A percentile compares a stretch with the other conserved stretches of the same genome.
Conservation (phyloP, 2,113 vertebrate species). For the Ploceus nigricollis region DNA sequence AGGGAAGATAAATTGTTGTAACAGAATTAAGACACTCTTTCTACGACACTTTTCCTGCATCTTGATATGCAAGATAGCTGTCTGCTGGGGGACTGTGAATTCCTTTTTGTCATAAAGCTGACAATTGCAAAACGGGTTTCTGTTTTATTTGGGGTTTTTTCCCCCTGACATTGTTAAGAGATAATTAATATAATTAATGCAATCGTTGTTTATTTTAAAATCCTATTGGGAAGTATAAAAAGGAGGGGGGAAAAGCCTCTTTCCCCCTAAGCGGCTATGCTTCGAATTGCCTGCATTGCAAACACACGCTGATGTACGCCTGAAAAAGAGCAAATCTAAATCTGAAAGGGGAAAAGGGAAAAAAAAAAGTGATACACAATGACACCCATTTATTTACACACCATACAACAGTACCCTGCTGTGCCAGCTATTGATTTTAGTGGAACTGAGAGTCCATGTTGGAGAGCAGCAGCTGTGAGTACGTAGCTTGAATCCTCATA, state of each 20-base stretch:
- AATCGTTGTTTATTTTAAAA: conserved; percentile 33
- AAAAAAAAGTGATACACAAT: conserved; percentile 19
- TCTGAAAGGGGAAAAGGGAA: conserved; percentile 2
- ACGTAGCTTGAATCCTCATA: neutral
- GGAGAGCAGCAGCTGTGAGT: conserved; percentile 39
- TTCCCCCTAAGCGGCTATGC: neutral
- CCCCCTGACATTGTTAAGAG: neutral
- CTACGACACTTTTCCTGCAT: neutral
- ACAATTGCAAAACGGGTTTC: conserved; percentile 1
- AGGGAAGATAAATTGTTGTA: neutral
- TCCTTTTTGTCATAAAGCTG: conserved; percentile 43
- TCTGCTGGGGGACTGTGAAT: neutral
- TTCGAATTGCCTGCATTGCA: neutral
- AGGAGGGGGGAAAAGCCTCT: neutral
- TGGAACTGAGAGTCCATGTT: neutral
- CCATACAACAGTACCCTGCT: conserved; percentile 1
- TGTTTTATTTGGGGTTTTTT: neutral
- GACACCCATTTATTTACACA: conserved; percentile 54
- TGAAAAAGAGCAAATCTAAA: conserved; percentile 52
- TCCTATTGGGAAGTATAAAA: neutral
- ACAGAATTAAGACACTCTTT: neutral
- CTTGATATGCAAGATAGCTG: neutral
- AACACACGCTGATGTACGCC: neutral
- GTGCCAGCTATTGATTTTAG: conserved; percentile 24
- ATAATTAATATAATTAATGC: conserved; percentile 40